Evolutionary conservation across 1,140 invertebrate genomes (phyloP).

Genomic region (Cataglyphis hispanica): DNA sequence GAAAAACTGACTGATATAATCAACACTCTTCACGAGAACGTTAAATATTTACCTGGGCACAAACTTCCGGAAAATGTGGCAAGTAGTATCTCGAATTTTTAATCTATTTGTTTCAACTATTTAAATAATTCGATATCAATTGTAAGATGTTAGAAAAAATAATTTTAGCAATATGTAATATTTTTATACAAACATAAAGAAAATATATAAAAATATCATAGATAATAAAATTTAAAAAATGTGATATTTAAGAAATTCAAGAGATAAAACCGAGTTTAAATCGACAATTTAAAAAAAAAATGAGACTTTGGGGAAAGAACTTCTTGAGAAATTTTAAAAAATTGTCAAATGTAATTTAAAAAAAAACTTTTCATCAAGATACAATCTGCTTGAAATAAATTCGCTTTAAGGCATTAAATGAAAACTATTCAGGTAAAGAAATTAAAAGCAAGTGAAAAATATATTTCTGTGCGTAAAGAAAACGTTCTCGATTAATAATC

Average conservation of each 20-base stretch:
- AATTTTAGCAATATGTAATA: no score
- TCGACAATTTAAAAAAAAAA: no score
- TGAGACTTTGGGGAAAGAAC: neutral
- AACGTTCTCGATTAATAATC: conserved; percentile 86
- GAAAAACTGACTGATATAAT: conserved; percentile 93
- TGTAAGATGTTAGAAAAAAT: neutral
- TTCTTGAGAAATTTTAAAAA: neutral
- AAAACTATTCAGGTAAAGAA: neutral
- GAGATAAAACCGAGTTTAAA: no score
- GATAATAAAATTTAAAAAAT: no score
- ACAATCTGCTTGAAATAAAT: neutral
- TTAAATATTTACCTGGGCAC: conserved; percentile 92
- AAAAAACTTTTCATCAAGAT: neutral
- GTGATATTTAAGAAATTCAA: no score
- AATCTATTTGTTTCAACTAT: neutral
- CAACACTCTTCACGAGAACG: conserved; percentile 92
- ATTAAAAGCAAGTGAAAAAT: neutral
- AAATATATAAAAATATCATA: no score
- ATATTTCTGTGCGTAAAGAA: neutral
- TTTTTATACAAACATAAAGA: no score
- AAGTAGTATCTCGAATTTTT: conserved; percentile 83
- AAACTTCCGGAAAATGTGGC: conserved; percentile 89
- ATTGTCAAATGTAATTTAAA: conserved; percentile 12
- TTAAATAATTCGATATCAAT: neutral
- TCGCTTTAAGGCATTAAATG: neutral